phyloP scores from a whole-genome alignment of 2,113 vertebrate genomes.

The Pomatostomus ruficeps region DNA sequence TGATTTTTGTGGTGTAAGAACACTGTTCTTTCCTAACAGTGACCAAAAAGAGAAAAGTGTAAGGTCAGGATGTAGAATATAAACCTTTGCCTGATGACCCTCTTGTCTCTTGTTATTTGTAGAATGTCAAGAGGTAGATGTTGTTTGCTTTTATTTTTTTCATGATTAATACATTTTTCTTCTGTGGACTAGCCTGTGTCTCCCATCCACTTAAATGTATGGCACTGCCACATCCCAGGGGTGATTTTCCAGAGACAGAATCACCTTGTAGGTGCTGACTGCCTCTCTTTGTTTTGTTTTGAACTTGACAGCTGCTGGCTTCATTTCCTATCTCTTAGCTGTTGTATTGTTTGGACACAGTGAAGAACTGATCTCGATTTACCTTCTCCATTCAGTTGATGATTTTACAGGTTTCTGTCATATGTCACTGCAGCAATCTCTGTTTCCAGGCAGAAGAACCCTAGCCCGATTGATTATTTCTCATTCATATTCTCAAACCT shows the following conservation, averaged over 20 bases:
- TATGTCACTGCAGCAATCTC: not conserved
- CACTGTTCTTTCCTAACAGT: not conserved
- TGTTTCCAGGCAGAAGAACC: conserved; percentile 27
- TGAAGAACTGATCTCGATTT: not conserved
- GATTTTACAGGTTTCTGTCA: not conserved
- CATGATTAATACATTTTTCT: not conserved
- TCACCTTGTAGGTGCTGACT: not conserved
- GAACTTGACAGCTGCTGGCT: not conserved
- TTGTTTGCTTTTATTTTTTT: not conserved
- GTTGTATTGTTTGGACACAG: not conserved
- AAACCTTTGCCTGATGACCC: not conserved
- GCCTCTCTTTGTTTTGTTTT: not conserved
- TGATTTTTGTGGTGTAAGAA: not conserved
- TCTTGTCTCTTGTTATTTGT: not conserved
- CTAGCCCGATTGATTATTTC: not conserved
- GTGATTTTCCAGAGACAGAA: not conserved
- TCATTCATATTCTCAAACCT: not conserved
- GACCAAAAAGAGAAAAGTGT: not conserved
- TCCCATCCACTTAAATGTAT: not conserved
- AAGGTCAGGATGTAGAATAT: not conserved
- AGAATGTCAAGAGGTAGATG: not conserved
- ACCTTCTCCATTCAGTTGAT: not conserved
- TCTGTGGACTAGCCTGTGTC: not conserved
- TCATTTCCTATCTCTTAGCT: not conserved
- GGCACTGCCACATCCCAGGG: not conserved